Conservation (phyloP, 2,888 invertebrate species). For the Chrysomela aeneicollis region DNA sequence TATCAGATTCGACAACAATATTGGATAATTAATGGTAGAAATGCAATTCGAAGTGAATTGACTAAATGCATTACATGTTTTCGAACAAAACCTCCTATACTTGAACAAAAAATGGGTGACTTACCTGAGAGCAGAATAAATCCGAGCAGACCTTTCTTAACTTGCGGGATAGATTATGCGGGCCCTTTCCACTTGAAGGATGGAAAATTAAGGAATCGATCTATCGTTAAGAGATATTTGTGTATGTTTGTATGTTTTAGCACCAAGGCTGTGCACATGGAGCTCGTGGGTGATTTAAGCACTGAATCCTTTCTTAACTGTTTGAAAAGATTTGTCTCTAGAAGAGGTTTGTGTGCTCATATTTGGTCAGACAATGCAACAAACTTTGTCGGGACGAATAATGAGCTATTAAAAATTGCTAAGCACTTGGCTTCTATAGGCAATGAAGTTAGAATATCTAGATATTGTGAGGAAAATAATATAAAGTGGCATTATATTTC, state of each 20-base stretch:
- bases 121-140: constrained; percentile 33
- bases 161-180: too few relatives aligned
- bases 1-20: too few relatives aligned
- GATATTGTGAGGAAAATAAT: constrained; percentile 39
- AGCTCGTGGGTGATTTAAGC: too few relatives aligned
- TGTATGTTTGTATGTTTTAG: too few relatives aligned
- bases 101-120: constrained; percentile 34
- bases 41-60: constrained; percentile 22
- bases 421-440: not conserved
- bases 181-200: too few relatives aligned
- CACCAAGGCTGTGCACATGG: too few relatives aligned
- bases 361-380: too few relatives aligned
- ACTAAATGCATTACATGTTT: constrained; percentile 35
- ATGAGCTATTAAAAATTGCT: constrained; percentile 29
- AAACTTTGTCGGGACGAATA: constrained; percentile 28
- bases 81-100: constrained; percentile 17
- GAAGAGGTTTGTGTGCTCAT: too few relatives aligned
- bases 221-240: constrained; percentile 32
- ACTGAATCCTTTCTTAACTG: too few relatives aligned
- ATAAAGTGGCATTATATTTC: constrained; percentile 47
- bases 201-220: constrained; percentile 25
- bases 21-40: too few relatives aligned
- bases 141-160: too few relatives aligned
- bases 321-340: too few relatives aligned
- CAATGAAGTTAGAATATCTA: not conserved